Evolutionary conservation across 2,113 vertebrate genomes (phyloP).

Genomic region (Bambusicola thoracicus): DNA sequence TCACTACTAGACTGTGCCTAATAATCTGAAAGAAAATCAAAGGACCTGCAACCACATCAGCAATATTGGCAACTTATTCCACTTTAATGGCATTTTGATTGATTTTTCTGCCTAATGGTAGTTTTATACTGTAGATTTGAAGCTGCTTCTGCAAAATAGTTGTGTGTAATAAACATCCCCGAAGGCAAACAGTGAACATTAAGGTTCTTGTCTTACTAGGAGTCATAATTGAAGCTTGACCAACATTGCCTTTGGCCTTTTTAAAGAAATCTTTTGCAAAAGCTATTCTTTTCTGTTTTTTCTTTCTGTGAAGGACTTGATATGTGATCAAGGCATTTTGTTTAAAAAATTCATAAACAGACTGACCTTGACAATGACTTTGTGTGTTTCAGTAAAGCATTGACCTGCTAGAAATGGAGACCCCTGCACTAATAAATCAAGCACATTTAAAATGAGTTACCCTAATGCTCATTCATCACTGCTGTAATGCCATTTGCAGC

Average conservation of each 20-base stretch:
- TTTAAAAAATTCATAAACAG: constrained; percentile 94
- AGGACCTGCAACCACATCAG: constrained; percentile 99
- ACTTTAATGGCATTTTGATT: constrained; percentile 99
- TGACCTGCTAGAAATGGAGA: constrained; percentile 99
- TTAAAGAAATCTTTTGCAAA: constrained; percentile 82
- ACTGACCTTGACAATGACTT: constrained; percentile 99
- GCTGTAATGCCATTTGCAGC: constrained; percentile 98
- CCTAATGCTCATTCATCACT: constrained; percentile 99
- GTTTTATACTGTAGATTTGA: constrained; percentile 99
- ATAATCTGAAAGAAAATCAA: constrained; percentile 99
- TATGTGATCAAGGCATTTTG: constrained; percentile 87
- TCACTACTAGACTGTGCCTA: constrained; percentile 99
- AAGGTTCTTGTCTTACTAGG: constrained; percentile 99
- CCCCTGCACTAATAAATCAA: constrained; percentile 98
- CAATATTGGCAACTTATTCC: constrained; percentile 99
- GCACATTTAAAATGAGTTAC: constrained; percentile 99
- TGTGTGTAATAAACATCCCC: constrained; percentile 99
- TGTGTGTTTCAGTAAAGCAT: constrained; percentile 97
- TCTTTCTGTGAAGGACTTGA: constrained; percentile 81
- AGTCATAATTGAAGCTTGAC: constrained; percentile 99
- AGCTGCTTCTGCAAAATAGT: constrained; percentile 99
- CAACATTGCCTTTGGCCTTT: constrained; percentile 95
- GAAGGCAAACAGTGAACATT: constrained; percentile 99
- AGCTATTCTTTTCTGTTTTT: constrained; percentile 83
- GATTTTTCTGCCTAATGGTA: constrained; percentile 99